Evolutionary conservation across 2,113 vertebrate species (phyloP), one percentile per base, ranked within the genome.

Genomic region (Chelonoidis abingdonii): DNA sequence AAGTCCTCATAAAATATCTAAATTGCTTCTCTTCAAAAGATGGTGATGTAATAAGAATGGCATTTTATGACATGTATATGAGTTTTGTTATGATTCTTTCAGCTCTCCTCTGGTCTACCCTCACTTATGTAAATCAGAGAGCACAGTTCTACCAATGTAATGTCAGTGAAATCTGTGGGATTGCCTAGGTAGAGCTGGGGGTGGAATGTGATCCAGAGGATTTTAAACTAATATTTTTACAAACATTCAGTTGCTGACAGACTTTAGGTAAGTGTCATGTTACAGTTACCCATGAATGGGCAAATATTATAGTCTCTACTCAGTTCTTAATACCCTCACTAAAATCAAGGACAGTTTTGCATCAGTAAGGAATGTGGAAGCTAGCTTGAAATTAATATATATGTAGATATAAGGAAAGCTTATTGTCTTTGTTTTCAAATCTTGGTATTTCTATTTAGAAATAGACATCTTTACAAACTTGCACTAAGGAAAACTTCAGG

Each of bases 1-100:
- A 83, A 89, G 83, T 10, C 69, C 25, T 72, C 35, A 84, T 21
- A 95, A 97, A 92, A 93, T 41, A 87, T 4, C 47, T 83, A 90
- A 19, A 82, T 13, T 86, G 29, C 8, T 92, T 12, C 4, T 76
- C 3, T 92, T 75, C 79, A 85, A 83, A 93, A 84, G 47, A 88
- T 75, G 5, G 4, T 89, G 44, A 53, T 57, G 52, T 21, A 38
- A 86, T 2, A 83, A 75, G 75, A 76, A 5, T 83, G 89, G 14
- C 54, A 85, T 79, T 87, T 90, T 84, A 92, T 52, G 12, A 88
- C 10, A 8, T 13, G 3, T 21, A 81, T 57, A 2, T 84, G 44
- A 80, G 47, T 31, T 91, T 93, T 53, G 44, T 14, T 76, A 9
- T 79, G 92, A 85, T 76, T 95, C 41, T 94, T n/a, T 3, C 5